Conservation (phyloP, 2,888 invertebrate genomes). For the Nymphalis c-album region DNA sequence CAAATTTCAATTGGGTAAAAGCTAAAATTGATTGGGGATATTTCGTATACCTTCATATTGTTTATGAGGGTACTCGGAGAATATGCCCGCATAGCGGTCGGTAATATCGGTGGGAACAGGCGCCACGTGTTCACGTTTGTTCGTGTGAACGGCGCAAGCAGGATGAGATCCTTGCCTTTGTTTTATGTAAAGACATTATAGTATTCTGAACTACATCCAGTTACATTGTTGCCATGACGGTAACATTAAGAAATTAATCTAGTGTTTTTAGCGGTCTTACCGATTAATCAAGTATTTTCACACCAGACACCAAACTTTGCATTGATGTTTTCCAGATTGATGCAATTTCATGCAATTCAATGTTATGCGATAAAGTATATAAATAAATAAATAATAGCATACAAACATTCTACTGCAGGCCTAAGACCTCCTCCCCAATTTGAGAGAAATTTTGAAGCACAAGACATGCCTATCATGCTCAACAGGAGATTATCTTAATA, state of each 20-base stretch:
- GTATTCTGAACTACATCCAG: neutral
- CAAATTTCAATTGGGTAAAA: neutral
- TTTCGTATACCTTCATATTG: conserved; percentile 23
- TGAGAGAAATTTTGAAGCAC: too few species aligned
- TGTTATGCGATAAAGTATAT: too few species aligned
- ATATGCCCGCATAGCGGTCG: conserved; percentile 66
- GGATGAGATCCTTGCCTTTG: conserved; percentile 50
- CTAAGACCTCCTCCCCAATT: too few species aligned
- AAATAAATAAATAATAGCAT: too few species aligned
- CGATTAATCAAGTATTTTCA: too few species aligned
- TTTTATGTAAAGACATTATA: conserved; percentile 41
- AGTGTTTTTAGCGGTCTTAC: too few species aligned
- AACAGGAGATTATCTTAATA: neutral
- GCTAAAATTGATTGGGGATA: conserved; percentile 5
- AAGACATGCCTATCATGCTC: too few species aligned
- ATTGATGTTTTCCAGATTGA: too few species aligned
- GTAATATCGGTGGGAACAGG: conserved; percentile 56
- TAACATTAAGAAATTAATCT: too few species aligned
- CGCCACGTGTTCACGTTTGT: conserved; percentile 63
- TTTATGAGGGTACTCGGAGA: conserved; percentile 43
- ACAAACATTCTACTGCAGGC: too few species aligned
- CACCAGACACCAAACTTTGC: too few species aligned
- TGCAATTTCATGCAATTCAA: too few species aligned
- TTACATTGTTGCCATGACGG: neutral
- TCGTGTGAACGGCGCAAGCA: conserved; percentile 62